Evolutionary conservation across 2,888 invertebrate genomes (phyloP).

Genomic region (Sceliomorpha sp.): DNA sequence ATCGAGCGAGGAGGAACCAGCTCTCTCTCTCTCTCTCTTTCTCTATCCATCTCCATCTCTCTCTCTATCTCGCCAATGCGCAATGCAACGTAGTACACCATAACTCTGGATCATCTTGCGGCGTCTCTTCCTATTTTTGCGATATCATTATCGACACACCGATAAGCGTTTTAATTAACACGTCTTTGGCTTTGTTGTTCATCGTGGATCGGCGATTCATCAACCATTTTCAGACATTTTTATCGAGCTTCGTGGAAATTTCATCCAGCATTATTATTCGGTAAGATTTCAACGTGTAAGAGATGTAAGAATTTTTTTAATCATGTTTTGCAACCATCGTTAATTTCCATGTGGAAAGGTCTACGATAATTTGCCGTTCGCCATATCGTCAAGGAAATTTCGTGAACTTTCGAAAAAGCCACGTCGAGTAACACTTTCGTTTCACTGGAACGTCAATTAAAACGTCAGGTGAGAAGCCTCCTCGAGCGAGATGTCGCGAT

Average conservation of each 20-base stretch:
- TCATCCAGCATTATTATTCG: too few relatives aligned
- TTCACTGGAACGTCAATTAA: constrained; percentile 57
- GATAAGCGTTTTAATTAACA: constrained; percentile 54
- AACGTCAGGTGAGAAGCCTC: constrained; percentile 60
- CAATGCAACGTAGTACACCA: constrained; percentile 2
- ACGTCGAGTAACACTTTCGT: constrained; percentile 16
- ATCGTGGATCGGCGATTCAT: too few relatives aligned
- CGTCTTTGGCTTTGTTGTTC: constrained; percentile 23
- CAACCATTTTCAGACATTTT: too few relatives aligned
- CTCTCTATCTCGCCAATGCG: constrained; percentile 46
- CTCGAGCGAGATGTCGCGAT: constrained; percentile 64
- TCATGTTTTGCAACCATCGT: too few relatives aligned
- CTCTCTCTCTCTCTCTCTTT: too few relatives aligned
- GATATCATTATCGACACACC: constrained; percentile 43
- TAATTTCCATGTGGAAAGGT: too few relatives aligned
- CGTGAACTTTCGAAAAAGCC: constrained; percentile 19
- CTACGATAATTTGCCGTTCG: too few relatives aligned
- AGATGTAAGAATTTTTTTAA: too few relatives aligned
- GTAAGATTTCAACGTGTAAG: too few relatives aligned
- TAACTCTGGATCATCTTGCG: too few relatives aligned
- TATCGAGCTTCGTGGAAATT: too few relatives aligned
- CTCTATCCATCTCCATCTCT: too few relatives aligned
- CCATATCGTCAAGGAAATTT: constrained; percentile 11
- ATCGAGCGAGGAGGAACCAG: constrained; percentile 23
- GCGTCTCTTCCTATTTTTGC: constrained; percentile 19